A percentile compares a stretch with the other conserved stretches of the same genome.
Conservation (phyloP, 2,797 vertebrate genomes). For the Oryzias dopingdopingensis region DNA sequence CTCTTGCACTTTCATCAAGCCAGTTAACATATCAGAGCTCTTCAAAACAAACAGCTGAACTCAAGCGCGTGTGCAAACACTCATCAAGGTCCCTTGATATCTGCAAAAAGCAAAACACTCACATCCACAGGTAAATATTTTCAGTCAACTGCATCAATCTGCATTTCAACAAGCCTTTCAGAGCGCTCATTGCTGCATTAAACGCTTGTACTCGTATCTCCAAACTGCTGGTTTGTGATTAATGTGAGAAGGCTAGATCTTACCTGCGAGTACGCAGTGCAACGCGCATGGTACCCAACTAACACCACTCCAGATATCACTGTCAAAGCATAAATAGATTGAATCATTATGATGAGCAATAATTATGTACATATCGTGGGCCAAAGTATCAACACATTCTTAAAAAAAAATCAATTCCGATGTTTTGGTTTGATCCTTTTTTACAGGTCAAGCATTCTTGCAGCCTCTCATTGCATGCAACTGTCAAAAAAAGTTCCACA, state of each 20-base stretch:
- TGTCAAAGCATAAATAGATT: conserved; percentile 33
- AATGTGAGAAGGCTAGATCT: conserved; percentile 16
- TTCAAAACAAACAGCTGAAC: conserved; percentile 18
- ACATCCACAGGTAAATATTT: conserved; percentile 24
- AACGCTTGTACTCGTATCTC: not conserved
- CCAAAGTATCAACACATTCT: not conserved
- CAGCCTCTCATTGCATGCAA: too few species aligned
- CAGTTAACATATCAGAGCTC: conserved; percentile 26
- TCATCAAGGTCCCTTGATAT: conserved; percentile 11
- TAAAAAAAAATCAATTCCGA: too few species aligned
- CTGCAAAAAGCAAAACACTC: conserved; percentile 27
- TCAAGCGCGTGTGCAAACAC: conserved; percentile 13
- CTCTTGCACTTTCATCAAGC: conserved; percentile 34
- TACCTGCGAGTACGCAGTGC: conserved; percentile 73
- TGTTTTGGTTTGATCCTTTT: too few species aligned
- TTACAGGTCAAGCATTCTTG: too few species aligned
- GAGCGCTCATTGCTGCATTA: conserved; percentile 2
- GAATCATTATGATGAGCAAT: conserved; percentile 11
- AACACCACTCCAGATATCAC: conserved; percentile 42
- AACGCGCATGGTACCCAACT: conserved; percentile 59
- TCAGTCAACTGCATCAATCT: conserved; percentile 17
- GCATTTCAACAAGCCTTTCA: conserved; percentile 24
- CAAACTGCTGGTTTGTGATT: not conserved
- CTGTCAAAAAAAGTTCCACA: too few species aligned
- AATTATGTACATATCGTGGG: not conserved